Base-by-base conservation (phyloP, 1,140 invertebrate genomes). In the Contarinia nasturtii region DNA sequence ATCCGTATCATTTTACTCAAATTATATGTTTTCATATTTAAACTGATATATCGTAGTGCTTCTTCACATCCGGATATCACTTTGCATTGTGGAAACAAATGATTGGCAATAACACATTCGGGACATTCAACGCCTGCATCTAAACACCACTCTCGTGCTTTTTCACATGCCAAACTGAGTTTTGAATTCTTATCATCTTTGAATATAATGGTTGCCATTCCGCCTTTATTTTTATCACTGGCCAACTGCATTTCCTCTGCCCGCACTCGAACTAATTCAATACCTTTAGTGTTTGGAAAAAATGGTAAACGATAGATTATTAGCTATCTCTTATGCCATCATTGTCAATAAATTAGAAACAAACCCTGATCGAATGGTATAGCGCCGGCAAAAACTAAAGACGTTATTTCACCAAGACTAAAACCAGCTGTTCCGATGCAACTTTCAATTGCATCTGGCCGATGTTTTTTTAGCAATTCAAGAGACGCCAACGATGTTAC, bases 361-460 rank as follows among this genome's bases (percentile, higher is more conserved):
- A 27, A 27, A 73, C 84, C 86, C 67, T 85, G 77, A 67, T 90
- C 83, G 65, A 92, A 91, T 12, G 68, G 67, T 18, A 98, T 55
- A 33, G 79, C 76, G 45, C 86, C 90, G 41, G 85, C 77, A 69
- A 89, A 92, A 20, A 93, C 84, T 22, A 97, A 68, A 2, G 93
- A 84, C 17, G 88, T 75, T 55, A 92, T 78, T 76, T 98, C 94
- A 14, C 95, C 94, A 51, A 98, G 71, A 69, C 92, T 96, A 58
- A 95, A 98, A 18, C 95, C 95, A 45, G 89, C 89, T 4, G 79
- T 77, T 2, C 74, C 80, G 18, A 84, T 74, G 67, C 86, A 93
- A 40, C 69, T 76, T 44, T 89, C 77, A 50, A 97, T 67, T 15
- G 76, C 79, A 59, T 73, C 67, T 2, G 82, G 82, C 41, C 76